Base-by-base conservation (phyloP, 2,113 vertebrate species). In the Gyps fulvus region DNA sequence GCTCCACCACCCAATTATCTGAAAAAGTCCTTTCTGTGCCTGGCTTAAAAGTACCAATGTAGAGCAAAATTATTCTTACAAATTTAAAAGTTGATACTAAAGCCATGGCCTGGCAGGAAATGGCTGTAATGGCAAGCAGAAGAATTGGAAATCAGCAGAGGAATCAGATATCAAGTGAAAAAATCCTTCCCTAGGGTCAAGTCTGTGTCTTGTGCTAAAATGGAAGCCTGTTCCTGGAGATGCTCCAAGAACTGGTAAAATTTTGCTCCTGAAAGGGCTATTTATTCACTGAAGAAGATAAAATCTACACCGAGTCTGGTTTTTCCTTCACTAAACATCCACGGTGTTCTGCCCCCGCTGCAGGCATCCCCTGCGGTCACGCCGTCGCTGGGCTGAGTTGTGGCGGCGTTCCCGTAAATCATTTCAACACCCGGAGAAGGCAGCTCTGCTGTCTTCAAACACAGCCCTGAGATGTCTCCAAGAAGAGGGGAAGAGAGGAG, bases 331-430 rank as follows among this genome's bases (percentile, higher is more conserved):
- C 25, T 82, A 50, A 82, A 50, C 2, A 17, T 74, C 58, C 34
- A 43, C 11, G 3, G 18, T 31, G 4, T 36, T 65, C 38, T 74
- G 21, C 20, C 5, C 38, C 13, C 1, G 1, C 70, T 67, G 34
- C 5, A 3, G 38, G 42, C 52, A 72, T 43, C 66, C 43, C 43
- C 57, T 54, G n/a, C 0, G 0, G 34, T 27, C 23, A 34, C 2
- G 0, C 5, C 2, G 57, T 36, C 5, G 0, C 43, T 45, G n/a
- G n/a, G 13, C 22, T 58, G 50, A 62, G 62, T 27, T 2, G 13
- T 29, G 12, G 31, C n/a, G 17, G 7, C 3, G 1, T 27, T 92
- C 27, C 21, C 4, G 1, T 54, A 79, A 86, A 89, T 49, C 21
- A 54, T 89, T 88, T 70, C 55, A 83, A 23, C 32, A 59, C 7